Evolutionary conservation across 2,113 vertebrate species (phyloP).

Genomic region (Conger conger): DNA sequence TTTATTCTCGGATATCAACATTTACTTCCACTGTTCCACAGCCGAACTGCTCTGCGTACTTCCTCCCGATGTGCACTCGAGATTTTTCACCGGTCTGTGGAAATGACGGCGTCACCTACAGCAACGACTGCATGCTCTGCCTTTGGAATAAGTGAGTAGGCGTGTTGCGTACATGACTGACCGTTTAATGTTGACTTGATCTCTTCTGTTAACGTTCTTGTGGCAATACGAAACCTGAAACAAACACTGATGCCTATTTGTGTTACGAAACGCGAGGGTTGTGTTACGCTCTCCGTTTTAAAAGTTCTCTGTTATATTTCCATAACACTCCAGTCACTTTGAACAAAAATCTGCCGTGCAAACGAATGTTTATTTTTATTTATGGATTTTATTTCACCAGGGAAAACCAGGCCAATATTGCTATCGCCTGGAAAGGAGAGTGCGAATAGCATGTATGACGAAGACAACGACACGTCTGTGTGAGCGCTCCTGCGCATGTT

Average conservation of each 20-base stretch:
- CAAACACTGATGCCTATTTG: not conserved
- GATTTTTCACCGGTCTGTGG: slow-evolving; percentile 39
- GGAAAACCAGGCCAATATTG: not conserved
- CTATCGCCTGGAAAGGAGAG: not conserved
- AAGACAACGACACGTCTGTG: not conserved
- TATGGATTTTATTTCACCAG: too few species aligned
- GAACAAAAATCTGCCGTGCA: too few species aligned
- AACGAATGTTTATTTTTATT: not conserved
- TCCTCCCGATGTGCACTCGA: not conserved
- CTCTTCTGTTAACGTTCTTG: too few species aligned
- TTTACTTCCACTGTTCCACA: slow-evolving; percentile 9
- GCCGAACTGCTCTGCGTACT: slow-evolving; percentile 11
- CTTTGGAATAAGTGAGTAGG: slow-evolving; percentile 22
- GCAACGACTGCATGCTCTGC: slow-evolving; percentile 47
- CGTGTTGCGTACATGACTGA: not conserved
- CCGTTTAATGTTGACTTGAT: too few species aligned
- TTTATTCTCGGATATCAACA: not conserved
- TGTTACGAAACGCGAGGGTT: too few species aligned
- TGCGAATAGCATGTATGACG: not conserved
- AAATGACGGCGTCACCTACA: slow-evolving; percentile 34
- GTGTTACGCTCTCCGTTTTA: too few species aligned
- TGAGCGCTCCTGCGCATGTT: too few species aligned
- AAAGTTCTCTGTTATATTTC: too few species aligned
- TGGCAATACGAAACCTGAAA: too few species aligned
- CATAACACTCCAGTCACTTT: not conserved